Percentiles rank a stretch among this genome's conserved stretches.
Evolutionary conservation across 2,888 invertebrate genomes (phyloP).

Genomic region (Chorisops tibialis): DNA sequence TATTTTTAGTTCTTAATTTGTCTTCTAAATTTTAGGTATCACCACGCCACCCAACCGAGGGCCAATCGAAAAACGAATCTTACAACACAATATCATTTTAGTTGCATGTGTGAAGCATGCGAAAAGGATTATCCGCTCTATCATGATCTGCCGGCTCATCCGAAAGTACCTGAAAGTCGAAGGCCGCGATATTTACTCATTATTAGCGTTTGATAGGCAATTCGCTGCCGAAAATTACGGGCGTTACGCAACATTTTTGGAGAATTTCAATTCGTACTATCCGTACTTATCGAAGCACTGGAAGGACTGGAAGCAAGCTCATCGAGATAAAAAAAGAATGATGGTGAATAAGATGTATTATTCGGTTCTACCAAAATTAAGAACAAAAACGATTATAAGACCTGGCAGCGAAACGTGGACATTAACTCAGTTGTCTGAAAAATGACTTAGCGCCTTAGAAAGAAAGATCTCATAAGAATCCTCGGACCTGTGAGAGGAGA

Average conservation of each 20-base stretch:
- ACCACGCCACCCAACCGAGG: constrained; percentile 63
- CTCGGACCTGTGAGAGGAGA: no score
- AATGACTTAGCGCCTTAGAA: no score
- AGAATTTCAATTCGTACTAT: constrained; percentile 43
- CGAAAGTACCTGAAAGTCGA: constrained; percentile 45
- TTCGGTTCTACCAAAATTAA: no score
- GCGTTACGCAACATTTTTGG: constrained; percentile 46
- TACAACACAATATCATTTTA: constrained; percentile 73
- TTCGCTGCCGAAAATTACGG: constrained; percentile 47
- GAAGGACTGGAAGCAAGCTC: no score
- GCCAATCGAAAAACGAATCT: constrained; percentile 60
- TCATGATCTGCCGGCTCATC: constrained; percentile 46
- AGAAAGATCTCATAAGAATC: no score
- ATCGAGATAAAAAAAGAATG: no score
- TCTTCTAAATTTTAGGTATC: constrained; percentile 56
- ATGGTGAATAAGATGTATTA: no score
- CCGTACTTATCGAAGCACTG: no score
- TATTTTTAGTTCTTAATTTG: no score
- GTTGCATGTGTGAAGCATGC: constrained; percentile 75
- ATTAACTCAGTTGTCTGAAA: no score
- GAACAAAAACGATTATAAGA: no score
- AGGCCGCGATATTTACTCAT: constrained; percentile 41
- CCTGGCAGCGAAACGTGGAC: no score
- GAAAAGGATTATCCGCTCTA: constrained; percentile 65
- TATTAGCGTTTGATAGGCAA: constrained; percentile 45